A percentile compares a stretch with the other conserved stretches of the same genome.
phyloP scores from a whole-genome alignment of 2,113 vertebrate species.

The Penelope pileata region DNA sequence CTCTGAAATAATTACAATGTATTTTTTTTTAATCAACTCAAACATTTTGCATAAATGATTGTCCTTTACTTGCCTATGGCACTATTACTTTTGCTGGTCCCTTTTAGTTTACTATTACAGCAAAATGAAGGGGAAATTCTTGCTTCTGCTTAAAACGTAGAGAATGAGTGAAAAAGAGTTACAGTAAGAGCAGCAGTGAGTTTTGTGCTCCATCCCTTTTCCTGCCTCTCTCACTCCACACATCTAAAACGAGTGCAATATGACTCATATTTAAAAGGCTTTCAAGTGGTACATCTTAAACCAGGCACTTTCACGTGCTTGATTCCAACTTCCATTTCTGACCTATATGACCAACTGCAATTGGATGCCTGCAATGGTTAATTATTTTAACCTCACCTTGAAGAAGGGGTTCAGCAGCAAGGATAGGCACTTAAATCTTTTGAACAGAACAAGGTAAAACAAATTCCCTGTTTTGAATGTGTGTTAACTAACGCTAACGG shows the following conservation, averaged over 20 bases:
- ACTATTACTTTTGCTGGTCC: not conserved
- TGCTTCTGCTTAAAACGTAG: not conserved
- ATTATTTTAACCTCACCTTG: conserved; percentile 45
- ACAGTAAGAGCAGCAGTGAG: not conserved
- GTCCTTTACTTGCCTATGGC: not conserved
- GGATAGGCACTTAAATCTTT: not conserved
- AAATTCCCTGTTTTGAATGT: not conserved
- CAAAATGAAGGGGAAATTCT: not conserved
- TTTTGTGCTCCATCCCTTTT: not conserved
- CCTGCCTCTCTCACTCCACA: not conserved
- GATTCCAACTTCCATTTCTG: conserved; percentile 29
- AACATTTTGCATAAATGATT: not conserved
- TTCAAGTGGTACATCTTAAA: conserved; percentile 48
- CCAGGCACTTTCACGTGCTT: conserved; percentile 17
- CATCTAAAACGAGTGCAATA: not conserved
- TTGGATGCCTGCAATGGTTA: not conserved
- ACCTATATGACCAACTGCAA: not conserved
- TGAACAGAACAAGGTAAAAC: not conserved
- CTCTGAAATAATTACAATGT: not conserved
- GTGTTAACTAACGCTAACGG: not conserved
- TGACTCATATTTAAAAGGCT: conserved; percentile 36
- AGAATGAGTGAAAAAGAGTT: not conserved
- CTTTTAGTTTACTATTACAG: not conserved
- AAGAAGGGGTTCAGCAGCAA: not conserved
- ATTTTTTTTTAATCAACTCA: not conserved